Evolutionary conservation across 53 echinoderm and acorn worm genomes (phyloP).

Genomic region (Apostichopus leukothele): DNA sequence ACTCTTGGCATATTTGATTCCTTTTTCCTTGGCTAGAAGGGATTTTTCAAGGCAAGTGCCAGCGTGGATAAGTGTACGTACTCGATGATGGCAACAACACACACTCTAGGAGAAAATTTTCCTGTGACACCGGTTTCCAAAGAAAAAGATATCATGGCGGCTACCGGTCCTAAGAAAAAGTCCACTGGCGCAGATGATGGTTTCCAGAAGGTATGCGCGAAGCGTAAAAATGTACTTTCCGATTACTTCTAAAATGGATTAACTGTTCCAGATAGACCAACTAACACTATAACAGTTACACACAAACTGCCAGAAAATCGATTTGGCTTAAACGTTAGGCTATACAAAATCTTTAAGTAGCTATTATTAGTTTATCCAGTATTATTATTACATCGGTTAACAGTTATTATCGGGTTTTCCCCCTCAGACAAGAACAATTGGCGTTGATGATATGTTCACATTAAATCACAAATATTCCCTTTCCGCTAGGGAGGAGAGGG

Average conservation of each 20-base stretch:
- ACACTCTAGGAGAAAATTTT: constrained; percentile 74
- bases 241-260: too few relatives aligned
- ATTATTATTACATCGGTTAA: too few relatives aligned
- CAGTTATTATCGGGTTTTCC: too few relatives aligned
- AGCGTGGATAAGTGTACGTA: constrained; percentile 64
- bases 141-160: constrained; percentile 47
- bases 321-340: background rate
- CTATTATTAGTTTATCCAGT: too few relatives aligned
- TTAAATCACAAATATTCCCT: too few relatives aligned
- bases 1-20: background rate
- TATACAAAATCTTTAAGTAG: too few relatives aligned
- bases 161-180: constrained; percentile 30
- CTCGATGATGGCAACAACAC: constrained; percentile 72
- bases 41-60: constrained; percentile 51
- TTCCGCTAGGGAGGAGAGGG: too few relatives aligned
- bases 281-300: too few relatives aligned
- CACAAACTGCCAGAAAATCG: background rate
- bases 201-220: constrained; percentile 61
- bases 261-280: too few relatives aligned
- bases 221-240: background rate
- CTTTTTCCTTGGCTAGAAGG: background rate
- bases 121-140: constrained; percentile 48
- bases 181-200: constrained; percentile 53
- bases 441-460: too few relatives aligned
- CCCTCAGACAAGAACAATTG: too few relatives aligned